Conservation (phyloP, 2,113 vertebrate species). For the Lepisosteus oculatus region DNA sequence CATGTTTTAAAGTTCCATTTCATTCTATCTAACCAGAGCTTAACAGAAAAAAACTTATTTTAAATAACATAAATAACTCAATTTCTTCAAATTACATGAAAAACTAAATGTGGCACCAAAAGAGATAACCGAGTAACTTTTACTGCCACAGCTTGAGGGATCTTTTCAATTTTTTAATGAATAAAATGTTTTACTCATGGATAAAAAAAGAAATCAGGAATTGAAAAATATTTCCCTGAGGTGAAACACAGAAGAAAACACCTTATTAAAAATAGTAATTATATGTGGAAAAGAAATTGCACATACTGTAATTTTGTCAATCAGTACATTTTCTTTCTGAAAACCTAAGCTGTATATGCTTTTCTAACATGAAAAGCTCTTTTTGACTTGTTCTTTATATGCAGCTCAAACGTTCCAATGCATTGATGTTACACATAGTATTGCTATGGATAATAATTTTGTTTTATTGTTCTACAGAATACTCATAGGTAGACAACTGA, state of each 20-base stretch:
- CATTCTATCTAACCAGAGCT: no score
- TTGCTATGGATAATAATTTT: slow-evolving; percentile 19
- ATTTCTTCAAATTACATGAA: slow-evolving; percentile 29
- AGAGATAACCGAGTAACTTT: no score
- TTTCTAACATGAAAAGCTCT: slow-evolving; percentile 33
- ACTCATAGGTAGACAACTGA: slow-evolving; percentile 31
- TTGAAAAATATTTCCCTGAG: slow-evolving; percentile 32
- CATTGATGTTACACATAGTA: slow-evolving; percentile 17
- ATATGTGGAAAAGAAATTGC: background rate
- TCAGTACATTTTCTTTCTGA: slow-evolving; percentile 41
- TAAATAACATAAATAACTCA: no score
- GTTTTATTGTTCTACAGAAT: slow-evolving; percentile 39
- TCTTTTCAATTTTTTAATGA: slow-evolving; percentile 34
- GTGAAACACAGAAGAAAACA: slow-evolving; percentile 34
- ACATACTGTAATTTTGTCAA: slow-evolving; percentile 30
- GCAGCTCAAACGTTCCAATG: slow-evolving; percentile 12
- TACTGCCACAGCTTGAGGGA: slow-evolving; percentile 24
- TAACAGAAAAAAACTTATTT: no score
- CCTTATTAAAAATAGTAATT: slow-evolving; percentile 43
- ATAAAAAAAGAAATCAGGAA: slow-evolving; percentile 38
- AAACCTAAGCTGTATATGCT: slow-evolving; percentile 41
- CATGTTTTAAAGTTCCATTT: no score
- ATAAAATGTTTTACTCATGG: slow-evolving; percentile 52
- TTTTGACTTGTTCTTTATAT: slow-evolving; percentile 23
- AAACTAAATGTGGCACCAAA: slow-evolving; percentile 24